Conservation (phyloP, 2,888 invertebrate genomes). For the Dicranocentrus wangi region DNA sequence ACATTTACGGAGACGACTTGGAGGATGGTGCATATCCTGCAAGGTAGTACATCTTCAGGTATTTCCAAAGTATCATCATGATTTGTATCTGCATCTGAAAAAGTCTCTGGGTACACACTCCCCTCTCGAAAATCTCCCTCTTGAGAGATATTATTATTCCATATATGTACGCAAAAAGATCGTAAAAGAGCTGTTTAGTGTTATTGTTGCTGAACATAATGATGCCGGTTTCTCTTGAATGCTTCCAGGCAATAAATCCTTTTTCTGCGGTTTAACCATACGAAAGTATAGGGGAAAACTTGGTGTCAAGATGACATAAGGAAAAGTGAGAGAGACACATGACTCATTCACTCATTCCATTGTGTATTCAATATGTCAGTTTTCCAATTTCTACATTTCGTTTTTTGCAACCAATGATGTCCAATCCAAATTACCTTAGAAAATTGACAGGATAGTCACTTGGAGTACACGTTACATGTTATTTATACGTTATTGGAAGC, state of each 20-base stretch:
- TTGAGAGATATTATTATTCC: conserved; percentile 27
- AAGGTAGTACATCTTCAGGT: conserved; percentile 11
- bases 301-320: conserved; percentile 12
- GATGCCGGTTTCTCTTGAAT: conserved; percentile 13
- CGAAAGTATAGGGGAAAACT: neutral
- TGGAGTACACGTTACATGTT: too few relatives aligned
- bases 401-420: too few relatives aligned
- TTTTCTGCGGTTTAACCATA: too few relatives aligned
- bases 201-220: neutral
- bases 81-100: neutral
- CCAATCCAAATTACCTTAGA: too few relatives aligned
- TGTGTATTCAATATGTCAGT: neutral
- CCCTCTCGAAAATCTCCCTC: neutral
- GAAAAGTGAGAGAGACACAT: neutral
- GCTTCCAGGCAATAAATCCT: conserved; percentile 28
- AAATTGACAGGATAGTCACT: too few relatives aligned
- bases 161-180: conserved; percentile 21
- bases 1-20: neutral
- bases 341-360: neutral
- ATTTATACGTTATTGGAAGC: too few relatives aligned
- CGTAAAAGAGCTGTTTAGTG: conserved; percentile 18
- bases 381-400: neutral
- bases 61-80: conserved; percentile 23
- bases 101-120: conserved; percentile 3
- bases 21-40: neutral